Evolutionary conservation across 2,113 vertebrate genomes (phyloP).

Genomic region (Lanius collurio): DNA sequence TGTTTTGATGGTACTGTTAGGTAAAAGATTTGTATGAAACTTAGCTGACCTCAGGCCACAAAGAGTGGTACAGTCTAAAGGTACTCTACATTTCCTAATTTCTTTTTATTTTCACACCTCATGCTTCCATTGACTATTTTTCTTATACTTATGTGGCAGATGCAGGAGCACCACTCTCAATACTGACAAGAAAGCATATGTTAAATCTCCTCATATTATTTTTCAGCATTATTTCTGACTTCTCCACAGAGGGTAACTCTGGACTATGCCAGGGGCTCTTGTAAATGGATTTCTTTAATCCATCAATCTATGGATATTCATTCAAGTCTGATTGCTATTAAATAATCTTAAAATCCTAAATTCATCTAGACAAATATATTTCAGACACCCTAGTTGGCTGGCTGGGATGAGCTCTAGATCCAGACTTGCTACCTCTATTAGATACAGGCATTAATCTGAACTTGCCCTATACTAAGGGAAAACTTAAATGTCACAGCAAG

Average conservation of each 20-base stretch:
- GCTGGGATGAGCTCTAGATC: background rate
- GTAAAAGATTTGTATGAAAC: background rate
- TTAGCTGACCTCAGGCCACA: background rate
- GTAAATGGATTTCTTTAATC: background rate
- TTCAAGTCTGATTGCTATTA: background rate
- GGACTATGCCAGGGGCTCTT: background rate
- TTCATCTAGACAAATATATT: background rate
- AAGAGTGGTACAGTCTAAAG: background rate
- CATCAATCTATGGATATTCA: background rate
- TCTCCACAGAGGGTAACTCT: background rate
- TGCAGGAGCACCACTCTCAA: background rate
- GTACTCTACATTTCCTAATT: background rate
- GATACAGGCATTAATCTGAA: background rate
- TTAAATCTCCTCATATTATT: background rate
- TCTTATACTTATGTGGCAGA: background rate
- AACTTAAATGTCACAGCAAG: background rate
- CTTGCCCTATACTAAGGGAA: background rate
- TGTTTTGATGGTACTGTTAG: background rate
- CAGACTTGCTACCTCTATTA: background rate
- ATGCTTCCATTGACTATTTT: background rate
- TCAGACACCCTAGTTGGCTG: background rate
- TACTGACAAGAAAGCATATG: background rate
- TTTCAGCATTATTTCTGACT: background rate
- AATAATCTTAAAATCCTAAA: background rate
- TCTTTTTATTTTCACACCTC: background rate